Base-by-base conservation (phyloP, 2,888 invertebrate genomes). In the Pammene aurita region DNA sequence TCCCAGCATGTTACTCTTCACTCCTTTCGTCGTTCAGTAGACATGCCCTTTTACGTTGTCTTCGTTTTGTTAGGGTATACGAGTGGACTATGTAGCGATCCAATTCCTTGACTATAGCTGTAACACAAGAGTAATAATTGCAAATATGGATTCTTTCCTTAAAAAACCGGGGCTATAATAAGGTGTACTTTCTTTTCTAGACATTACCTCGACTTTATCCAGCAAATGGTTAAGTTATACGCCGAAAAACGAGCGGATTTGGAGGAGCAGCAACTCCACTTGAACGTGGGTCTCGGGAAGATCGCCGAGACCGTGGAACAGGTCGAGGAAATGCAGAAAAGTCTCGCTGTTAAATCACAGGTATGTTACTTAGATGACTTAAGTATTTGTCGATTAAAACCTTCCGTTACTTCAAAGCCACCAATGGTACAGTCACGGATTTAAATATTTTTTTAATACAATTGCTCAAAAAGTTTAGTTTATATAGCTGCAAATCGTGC, bases 291-390 rank as follows among this genome's bases (percentile, higher is more conserved):
- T 85, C 94, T 99, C 69, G 97, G 97, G 82, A 99, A 99, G 93
- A 99, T 99, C 77, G 97, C 98, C 0, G 99, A 99, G 90, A 99
- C 99, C 7, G 98, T 99, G 13, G 98, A 99, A 80, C 99, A 99
- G 87, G 99, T 99, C 13, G 99, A 99, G 85, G 99, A 99, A 85
- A 97, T 99, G 96, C 99, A 99, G 86, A 99, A 98, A 90, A 98
- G 98, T 70, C 94, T 99, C 70, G 99, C 98, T 56, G 97, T 99
- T 58, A 99, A 99, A 90, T 97, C 98, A 67, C 96, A 96, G 93
- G 95, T 95, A 38, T 16, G 48, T 18, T 13, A 26, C n/a, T 11
- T 11, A 16, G 4, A 5, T 42, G 11, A 34, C 10, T 42, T 26
- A n/a, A n/a, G n/a, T n/a, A 26, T 26, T 26, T 18, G 2, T 11